Evolutionary conservation across 2,888 invertebrate species (phyloP).

Genomic region (Clistopyga incitator): DNA sequence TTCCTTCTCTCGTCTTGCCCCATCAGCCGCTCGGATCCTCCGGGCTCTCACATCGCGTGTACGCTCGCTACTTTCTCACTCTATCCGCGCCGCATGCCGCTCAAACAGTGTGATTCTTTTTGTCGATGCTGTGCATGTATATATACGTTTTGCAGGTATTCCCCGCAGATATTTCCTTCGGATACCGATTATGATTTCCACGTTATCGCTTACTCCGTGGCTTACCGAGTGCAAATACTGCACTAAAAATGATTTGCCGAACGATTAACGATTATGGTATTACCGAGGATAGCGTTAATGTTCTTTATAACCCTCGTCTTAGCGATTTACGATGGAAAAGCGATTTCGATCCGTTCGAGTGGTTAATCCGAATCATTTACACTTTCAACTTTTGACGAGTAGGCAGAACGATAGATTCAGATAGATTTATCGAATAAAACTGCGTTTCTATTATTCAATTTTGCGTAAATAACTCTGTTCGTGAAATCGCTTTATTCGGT

Average conservation of each 20-base stretch:
- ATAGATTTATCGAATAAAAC: background rate
- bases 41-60: conserved; percentile 42
- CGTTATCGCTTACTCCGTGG: background rate
- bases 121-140: background rate
- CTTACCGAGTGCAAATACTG: background rate
- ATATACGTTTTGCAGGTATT: background rate
- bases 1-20: conserved; percentile 63
- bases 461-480: background rate
- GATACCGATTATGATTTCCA: background rate
- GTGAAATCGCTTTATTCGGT: too few relatives aligned
- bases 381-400: background rate
- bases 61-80: background rate
- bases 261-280: background rate
- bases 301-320: background rate
- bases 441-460: background rate
- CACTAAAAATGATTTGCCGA: background rate
- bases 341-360: background rate
- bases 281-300: background rate
- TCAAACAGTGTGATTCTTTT: conserved; percentile 8
- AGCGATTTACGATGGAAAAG: background rate
- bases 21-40: conserved; percentile 47
- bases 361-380: background rate
- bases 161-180: background rate
- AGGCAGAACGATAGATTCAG: background rate
- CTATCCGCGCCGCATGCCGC: background rate